phyloP scores from a whole-genome alignment of 2,797 vertebrate genomes.

The Phoxinus dragarum region DNA sequence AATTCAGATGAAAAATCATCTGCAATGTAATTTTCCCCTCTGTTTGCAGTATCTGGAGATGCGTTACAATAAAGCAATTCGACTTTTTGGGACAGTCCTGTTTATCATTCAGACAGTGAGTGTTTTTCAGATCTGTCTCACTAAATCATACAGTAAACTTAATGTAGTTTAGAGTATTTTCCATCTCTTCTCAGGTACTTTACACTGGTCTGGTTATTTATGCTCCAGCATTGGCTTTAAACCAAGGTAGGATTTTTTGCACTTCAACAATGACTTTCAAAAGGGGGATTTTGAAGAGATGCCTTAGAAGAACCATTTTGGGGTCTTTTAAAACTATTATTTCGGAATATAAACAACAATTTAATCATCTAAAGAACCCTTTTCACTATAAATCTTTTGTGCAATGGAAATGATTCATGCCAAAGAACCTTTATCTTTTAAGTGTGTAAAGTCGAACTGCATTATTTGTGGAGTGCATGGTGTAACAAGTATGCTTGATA shows the following conservation, averaged over 20 bases:
- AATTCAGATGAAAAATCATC: background rate
- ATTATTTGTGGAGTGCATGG: background rate
- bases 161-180: conserved; percentile 3
- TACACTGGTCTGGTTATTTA: conserved; percentile 85
- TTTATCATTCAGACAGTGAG: conserved; percentile 94
- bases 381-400: background rate
- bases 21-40: background rate
- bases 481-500: conserved; percentile 34
- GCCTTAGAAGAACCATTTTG: background rate
- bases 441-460: background rate
- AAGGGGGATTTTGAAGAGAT: background rate
- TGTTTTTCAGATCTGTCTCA: conserved; percentile 57
- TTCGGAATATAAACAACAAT: background rate
- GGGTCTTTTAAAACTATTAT: background rate
- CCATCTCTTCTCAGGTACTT: conserved; percentile 72
- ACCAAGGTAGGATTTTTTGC: conserved; percentile 76
- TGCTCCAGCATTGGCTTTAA: conserved; percentile 81
- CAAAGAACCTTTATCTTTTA: background rate
- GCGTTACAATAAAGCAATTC: conserved; percentile 88
- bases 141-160: conserved; percentile 3
- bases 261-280: background rate
- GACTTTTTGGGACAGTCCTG: conserved; percentile 86
- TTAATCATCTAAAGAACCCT: background rate
- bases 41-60: conserved; percentile 89
- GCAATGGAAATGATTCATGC: background rate